Percentiles rank a stretch among this genome's conserved stretches.
Evolutionary conservation across 2,888 invertebrate species (phyloP).

Genomic region (Phasia obesa): DNA sequence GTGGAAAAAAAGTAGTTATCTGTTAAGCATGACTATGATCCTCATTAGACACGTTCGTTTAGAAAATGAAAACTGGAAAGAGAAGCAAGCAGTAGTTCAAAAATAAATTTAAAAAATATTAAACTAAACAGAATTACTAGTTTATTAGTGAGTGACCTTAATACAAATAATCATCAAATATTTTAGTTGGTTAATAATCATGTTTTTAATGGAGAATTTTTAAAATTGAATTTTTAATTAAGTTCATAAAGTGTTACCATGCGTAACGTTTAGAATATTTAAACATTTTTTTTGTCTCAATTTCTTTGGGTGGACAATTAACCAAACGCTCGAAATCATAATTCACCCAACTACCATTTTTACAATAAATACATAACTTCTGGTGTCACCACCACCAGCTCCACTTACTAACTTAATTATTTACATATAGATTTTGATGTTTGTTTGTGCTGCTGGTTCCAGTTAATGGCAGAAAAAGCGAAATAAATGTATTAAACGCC

Average conservation of each 20-base stretch:
- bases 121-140: slow-evolving; percentile 23
- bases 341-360: slow-evolving; percentile 22
- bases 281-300: slow-evolving; percentile 12
- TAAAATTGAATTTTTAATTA: slow-evolving; percentile 62
- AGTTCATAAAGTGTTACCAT: slow-evolving; percentile 68
- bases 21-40: slow-evolving; percentile 40
- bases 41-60: slow-evolving; percentile 4
- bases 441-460: slow-evolving; percentile 7
- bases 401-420: slow-evolving; percentile 25
- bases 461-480: slow-evolving; percentile 26
- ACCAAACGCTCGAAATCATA: slow-evolving; percentile 40
- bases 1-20: slow-evolving; percentile 41
- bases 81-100: slow-evolving; percentile 5
- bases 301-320: slow-evolving; percentile 52
- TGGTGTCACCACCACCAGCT: slow-evolving; percentile 24
- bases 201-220: slow-evolving; percentile 14
- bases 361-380: slow-evolving; percentile 1
- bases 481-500: slow-evolving; percentile 1
- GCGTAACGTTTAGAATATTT: slow-evolving; percentile 61
- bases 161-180: slow-evolving; percentile 65
- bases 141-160: slow-evolving; percentile 70
- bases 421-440: slow-evolving; percentile 24
- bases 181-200: slow-evolving; percentile 27
- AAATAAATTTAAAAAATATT: slow-evolving; percentile 32
- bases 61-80: slow-evolving; percentile 40